Evolutionary conservation across 2,113 vertebrate genomes (phyloP).

Genomic region (Sialia sialis): DNA sequence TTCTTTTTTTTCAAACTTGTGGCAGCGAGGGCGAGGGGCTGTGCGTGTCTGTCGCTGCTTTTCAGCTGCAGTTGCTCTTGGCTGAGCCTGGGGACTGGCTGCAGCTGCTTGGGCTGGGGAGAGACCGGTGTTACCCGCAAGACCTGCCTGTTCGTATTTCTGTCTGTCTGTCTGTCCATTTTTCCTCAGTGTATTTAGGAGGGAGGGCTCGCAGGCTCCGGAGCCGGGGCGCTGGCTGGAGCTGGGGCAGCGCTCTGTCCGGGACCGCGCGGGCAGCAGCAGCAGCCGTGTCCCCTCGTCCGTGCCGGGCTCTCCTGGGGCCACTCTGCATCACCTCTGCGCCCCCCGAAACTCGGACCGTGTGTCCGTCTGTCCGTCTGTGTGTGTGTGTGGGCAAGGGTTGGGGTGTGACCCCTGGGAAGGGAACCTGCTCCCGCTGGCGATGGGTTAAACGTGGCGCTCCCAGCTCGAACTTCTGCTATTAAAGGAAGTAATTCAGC

Average conservation of each 20-base stretch:
- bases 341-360: not conserved
- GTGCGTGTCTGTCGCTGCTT: slow-evolving; percentile 9
- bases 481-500: not conserved
- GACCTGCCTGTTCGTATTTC: not conserved
- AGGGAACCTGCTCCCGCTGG: not conserved
- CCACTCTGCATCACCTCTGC: not conserved
- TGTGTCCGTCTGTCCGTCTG: not conserved
- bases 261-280: not conserved
- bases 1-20: not conserved
- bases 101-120: slow-evolving; percentile 7
- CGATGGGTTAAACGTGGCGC: not conserved
- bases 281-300: not conserved
- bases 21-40: not conserved
- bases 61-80: slow-evolving; percentile 32
- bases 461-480: not conserved
- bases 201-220: not conserved
- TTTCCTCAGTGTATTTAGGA: not conserved
- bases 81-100: not conserved
- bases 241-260: not conserved
- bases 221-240: not conserved
- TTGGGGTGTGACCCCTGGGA: not conserved
- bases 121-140: not conserved
- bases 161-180: not conserved
- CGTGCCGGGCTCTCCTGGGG: not conserved
- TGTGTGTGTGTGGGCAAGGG: not conserved